Percentiles rank a stretch among this genome's conserved stretches.
phyloP scores from a whole-genome alignment of 2,888 invertebrate genomes.

The Nemoura dubitans region DNA sequence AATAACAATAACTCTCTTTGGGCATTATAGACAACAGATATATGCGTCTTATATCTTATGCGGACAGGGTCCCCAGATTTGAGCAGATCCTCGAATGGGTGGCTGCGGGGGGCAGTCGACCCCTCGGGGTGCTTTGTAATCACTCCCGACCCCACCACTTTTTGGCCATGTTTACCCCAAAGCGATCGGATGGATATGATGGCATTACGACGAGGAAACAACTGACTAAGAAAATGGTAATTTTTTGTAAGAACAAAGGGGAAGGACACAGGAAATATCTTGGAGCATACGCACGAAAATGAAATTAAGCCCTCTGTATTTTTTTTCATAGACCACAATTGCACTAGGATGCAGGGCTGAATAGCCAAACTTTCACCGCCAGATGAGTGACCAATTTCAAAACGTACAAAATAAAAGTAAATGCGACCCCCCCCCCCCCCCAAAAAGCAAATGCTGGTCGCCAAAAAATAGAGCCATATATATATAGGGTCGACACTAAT shows the following conservation, averaged over 20 bases:
- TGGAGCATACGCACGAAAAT: neutral
- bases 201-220: neutral
- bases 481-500: no score
- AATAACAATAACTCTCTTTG: conserved; percentile 12
- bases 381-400: no score
- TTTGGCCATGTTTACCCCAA: conserved; percentile 9
- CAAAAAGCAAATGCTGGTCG: no score
- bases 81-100: neutral
- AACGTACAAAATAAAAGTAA: no score
- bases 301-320: neutral
- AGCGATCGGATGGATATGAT: neutral
- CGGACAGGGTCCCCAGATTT: conserved; percentile 7
- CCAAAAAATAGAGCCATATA: no score
- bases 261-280: neutral
- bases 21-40: neutral
- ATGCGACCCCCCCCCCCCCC: no score
- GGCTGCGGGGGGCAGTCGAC: neutral
- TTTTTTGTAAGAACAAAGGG: neutral
- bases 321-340: no score
- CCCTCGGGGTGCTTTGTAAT: neutral
- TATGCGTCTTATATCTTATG: neutral
- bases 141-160: neutral
- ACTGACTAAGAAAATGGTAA: neutral
- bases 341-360: no score
- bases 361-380: no score